These are phyloP conservation scores for Phataginus tricuspis DNA, from an alignment of 2,797 vertebrate species.

Conservation along the genomic window DNA sequence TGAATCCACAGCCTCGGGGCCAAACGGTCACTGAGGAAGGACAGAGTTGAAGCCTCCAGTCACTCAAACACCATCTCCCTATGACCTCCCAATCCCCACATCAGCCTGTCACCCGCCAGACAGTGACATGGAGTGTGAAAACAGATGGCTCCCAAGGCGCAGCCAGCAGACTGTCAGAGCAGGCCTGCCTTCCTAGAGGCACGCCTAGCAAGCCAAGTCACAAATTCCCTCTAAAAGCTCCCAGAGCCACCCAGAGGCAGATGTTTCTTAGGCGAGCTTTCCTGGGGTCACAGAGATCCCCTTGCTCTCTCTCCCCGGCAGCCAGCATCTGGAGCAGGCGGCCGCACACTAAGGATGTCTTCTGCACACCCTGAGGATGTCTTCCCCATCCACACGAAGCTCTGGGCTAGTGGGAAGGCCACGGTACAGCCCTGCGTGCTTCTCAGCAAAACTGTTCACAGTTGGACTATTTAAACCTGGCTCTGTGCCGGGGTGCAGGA, in stretches of 20 bases:
- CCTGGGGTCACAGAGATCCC: background rate
- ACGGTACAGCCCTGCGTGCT: background rate
- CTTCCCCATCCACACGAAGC: background rate
- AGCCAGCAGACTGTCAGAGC: background rate
- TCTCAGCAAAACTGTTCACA: background rate
- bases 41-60: background rate
- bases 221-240: background rate
- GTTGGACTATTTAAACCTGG: background rate
- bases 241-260: rapidly evolving
- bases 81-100: background rate
- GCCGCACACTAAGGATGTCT: rapidly evolving
- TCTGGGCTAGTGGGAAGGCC: background rate
- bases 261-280: too few relatives aligned
- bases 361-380: too few relatives aligned
- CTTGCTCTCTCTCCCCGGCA: too few relatives aligned
- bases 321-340: background rate
- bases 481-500: background rate
- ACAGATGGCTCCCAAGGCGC: background rate
- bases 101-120: background rate
- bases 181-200: rapidly evolving
- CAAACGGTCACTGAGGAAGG: too few relatives aligned
- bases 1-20: background rate
- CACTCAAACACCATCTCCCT: background rate
- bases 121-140: background rate
- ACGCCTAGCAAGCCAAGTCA: rapidly evolving